Conservation (phyloP, 1,140 invertebrate genomes). For the Drosophila busckii region DNA sequence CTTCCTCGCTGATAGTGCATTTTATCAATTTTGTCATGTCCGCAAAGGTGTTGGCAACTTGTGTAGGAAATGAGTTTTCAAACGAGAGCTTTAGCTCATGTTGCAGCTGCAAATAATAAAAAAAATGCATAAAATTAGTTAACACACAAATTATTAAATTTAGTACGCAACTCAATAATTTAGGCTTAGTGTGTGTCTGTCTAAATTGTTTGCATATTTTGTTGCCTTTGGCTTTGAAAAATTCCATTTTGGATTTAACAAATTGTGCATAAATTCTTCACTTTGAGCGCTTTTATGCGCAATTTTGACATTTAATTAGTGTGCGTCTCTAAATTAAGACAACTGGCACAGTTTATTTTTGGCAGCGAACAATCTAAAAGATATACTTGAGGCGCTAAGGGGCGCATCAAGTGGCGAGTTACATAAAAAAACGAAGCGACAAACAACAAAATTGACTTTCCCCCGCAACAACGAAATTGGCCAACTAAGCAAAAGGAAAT, state of each 20-base stretch:
- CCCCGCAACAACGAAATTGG: constrained; percentile 23
- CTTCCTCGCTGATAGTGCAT: constrained; percentile 78
- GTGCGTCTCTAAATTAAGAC: constrained; percentile 36
- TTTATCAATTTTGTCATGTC: constrained; percentile 70
- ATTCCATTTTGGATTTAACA: constrained; percentile 52
- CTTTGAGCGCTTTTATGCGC: constrained; percentile 45
- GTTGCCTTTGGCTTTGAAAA: constrained; percentile 62
- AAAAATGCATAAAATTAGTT: too few relatives aligned
- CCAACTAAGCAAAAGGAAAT: constrained; percentile 22
- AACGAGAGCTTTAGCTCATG: too few relatives aligned
- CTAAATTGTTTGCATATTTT: too few relatives aligned
- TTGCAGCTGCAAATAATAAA: too few relatives aligned
- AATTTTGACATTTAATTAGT: constrained; percentile 77
- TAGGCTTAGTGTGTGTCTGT: too few relatives aligned
- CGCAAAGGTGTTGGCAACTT: constrained; percentile 2
- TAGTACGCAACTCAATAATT: too few relatives aligned
- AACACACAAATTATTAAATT: too few relatives aligned
- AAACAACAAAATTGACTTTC: constrained; percentile 68
- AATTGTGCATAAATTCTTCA: constrained; percentile 60
- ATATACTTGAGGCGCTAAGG: constrained; percentile 54
- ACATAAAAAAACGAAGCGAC: constrained; percentile 48
- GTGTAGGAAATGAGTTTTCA: too few relatives aligned
- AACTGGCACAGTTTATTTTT: constrained; percentile 59
- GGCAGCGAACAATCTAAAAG: constrained; percentile 27
- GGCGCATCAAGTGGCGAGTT: constrained; percentile 36